phyloP scores from a whole-genome alignment of 2,888 invertebrate species.

The Tetragnatha montana region DNA sequence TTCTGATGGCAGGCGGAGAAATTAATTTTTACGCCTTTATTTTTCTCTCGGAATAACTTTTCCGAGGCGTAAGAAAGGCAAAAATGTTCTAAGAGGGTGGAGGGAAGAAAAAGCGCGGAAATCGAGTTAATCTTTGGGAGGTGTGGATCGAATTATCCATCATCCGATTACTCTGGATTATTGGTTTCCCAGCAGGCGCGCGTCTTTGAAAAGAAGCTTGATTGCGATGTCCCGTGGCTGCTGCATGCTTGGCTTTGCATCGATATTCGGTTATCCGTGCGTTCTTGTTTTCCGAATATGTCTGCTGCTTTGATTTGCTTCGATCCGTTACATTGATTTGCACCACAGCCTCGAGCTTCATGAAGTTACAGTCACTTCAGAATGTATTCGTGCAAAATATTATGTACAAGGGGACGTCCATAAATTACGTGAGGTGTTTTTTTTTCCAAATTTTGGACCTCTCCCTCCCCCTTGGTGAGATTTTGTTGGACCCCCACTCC shows the following conservation, averaged over 20 bases:
- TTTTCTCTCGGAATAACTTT: not conserved
- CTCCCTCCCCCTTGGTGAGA: too few species aligned
- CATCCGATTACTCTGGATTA: conserved; percentile 55
- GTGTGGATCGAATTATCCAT: conserved; percentile 47
- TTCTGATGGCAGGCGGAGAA: not conserved
- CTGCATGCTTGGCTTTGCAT: not conserved
- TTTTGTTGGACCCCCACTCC: too few species aligned
- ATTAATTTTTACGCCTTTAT: not conserved
- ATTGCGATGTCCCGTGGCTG: conserved; percentile 46
- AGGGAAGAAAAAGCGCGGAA: not conserved
- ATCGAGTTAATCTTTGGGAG: conserved; percentile 57
- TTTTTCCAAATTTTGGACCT: too few species aligned
- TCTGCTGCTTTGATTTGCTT: not conserved
- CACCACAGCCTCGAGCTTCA: too few species aligned
- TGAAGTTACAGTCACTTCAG: too few species aligned
- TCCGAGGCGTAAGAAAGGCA: not conserved
- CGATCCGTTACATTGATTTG: not conserved
- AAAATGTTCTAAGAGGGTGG: not conserved
- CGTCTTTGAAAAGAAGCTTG: conserved; percentile 42
- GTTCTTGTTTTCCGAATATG: not conserved
- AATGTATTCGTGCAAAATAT: too few species aligned
- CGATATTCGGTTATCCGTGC: not conserved
- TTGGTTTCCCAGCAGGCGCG: conserved; percentile 30
- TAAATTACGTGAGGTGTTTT: too few species aligned
- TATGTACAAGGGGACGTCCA: too few species aligned